A percentile compares a stretch with the other conserved stretches of the same genome.
phyloP scores from a whole-genome alignment of 2,888 invertebrate genomes.

The Eubasilissa splendida region DNA sequence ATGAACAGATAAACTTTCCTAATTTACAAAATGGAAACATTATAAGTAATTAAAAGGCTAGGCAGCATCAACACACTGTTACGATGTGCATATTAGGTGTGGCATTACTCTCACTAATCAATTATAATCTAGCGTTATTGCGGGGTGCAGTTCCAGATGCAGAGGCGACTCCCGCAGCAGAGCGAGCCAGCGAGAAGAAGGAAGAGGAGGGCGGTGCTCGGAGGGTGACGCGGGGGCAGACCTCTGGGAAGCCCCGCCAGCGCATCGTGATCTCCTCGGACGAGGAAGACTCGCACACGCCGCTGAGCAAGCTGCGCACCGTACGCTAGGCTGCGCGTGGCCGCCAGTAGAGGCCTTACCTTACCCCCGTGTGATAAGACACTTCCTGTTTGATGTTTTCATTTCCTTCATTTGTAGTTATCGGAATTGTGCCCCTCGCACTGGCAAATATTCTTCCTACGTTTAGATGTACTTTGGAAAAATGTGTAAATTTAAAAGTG shows the following conservation, averaged over 20 bases:
- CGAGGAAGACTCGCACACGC: slow-evolving; percentile 66
- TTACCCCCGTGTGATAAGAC: not conserved
- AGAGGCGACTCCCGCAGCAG: not conserved
- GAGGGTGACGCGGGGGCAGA: slow-evolving; percentile 70
- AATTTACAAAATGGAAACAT: no score
- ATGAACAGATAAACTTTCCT: no score
- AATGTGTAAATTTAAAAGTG: slow-evolving; percentile 13
- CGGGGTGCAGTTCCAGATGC: not conserved
- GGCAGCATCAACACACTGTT: no score
- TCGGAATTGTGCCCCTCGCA: not conserved
- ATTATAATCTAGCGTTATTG: not conserved
- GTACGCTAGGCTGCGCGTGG: slow-evolving; percentile 35
- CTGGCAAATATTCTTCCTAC: not conserved
- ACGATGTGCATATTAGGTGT: no score
- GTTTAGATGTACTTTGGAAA: not conserved
- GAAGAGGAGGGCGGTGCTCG: slow-evolving; percentile 61
- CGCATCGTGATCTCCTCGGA: slow-evolving; percentile 72
- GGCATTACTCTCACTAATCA: no score
- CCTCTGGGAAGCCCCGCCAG: slow-evolving; percentile 71
- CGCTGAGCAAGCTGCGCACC: slow-evolving; percentile 55
- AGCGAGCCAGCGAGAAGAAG: not conserved
- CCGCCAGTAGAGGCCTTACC: not conserved
- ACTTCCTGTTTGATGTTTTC: slow-evolving; percentile 19
- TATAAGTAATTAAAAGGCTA: no score
- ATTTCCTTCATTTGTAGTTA: not conserved